A percentile compares a stretch with the other conserved stretches of the same genome.
Conservation (phyloP, 2,113 vertebrate species). For the Percina caprodes region DNA sequence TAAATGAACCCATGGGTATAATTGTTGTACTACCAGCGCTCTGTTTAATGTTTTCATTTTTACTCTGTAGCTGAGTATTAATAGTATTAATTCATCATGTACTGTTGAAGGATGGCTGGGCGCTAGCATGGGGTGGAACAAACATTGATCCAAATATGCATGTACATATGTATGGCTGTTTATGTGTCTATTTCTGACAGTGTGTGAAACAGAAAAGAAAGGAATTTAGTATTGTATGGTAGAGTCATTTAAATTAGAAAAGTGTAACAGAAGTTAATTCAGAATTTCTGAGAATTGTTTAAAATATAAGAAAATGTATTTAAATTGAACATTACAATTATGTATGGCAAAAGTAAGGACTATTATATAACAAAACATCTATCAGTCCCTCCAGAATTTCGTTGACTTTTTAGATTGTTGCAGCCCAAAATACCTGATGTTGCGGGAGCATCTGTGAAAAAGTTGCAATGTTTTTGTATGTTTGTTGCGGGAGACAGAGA, state of each 20-base stretch:
- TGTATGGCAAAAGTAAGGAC: background rate
- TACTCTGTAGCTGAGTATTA: slow-evolving; percentile 52
- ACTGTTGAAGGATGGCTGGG: slow-evolving; percentile 47
- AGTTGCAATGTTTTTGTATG: too few species aligned
- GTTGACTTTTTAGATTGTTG: too few species aligned
- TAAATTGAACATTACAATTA: background rate
- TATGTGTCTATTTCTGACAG: background rate
- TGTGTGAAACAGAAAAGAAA: slow-evolving; percentile 14
- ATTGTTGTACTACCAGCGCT: slow-evolving; percentile 26
- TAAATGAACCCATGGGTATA: slow-evolving; percentile 31
- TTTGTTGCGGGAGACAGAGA: too few species aligned
- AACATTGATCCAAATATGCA: slow-evolving; percentile 55
- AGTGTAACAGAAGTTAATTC: background rate
- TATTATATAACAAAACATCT: background rate
- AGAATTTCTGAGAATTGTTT: background rate
- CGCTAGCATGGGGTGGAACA: slow-evolving; percentile 36
- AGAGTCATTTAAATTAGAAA: background rate
- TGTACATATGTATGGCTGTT: slow-evolving; percentile 31
- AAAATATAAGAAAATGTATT: background rate
- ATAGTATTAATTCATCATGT: slow-evolving; percentile 44
- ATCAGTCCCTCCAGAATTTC: background rate
- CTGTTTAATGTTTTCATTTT: slow-evolving; percentile 49
- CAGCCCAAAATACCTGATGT: too few species aligned
- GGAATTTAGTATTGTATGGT: slow-evolving; percentile 14
- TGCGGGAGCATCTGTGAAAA: too few species aligned